These are phyloP conservation scores for Deroptyus accipitrinus DNA, from an alignment of 2,113 vertebrate species.

Conservation along the genomic window DNA sequence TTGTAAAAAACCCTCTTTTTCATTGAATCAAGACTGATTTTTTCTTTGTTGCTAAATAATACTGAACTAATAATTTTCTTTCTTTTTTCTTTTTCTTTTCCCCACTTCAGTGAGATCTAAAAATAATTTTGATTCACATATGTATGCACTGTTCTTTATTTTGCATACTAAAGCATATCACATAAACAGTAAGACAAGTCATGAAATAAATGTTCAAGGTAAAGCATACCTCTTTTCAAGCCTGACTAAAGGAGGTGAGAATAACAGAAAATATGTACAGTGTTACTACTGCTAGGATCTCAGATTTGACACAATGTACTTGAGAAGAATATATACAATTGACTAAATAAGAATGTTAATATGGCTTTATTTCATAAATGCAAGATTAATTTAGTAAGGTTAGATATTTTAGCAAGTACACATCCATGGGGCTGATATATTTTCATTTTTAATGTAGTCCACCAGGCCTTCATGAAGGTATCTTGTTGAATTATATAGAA, in stretches of 20 bases:
- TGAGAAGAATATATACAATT: background rate
- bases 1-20: background rate
- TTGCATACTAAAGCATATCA: background rate
- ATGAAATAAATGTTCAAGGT: background rate
- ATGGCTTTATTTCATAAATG: background rate
- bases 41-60: background rate
- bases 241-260: background rate
- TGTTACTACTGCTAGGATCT: background rate
- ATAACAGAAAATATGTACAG: background rate
- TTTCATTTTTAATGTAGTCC: background rate
- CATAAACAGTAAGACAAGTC: background rate
- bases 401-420: background rate
- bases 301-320: background rate
- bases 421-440: background rate
- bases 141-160: background rate
- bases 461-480: background rate
- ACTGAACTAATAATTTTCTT: background rate
- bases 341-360: background rate
- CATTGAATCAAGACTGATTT: background rate
- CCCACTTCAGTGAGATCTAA: background rate
- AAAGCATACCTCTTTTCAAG: background rate
- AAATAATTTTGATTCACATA: background rate
- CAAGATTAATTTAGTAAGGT: background rate
- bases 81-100: background rate
- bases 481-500: background rate